Evolutionary conservation across 2,888 invertebrate species (phyloP).

Genomic region (Nysson spinosus): DNA sequence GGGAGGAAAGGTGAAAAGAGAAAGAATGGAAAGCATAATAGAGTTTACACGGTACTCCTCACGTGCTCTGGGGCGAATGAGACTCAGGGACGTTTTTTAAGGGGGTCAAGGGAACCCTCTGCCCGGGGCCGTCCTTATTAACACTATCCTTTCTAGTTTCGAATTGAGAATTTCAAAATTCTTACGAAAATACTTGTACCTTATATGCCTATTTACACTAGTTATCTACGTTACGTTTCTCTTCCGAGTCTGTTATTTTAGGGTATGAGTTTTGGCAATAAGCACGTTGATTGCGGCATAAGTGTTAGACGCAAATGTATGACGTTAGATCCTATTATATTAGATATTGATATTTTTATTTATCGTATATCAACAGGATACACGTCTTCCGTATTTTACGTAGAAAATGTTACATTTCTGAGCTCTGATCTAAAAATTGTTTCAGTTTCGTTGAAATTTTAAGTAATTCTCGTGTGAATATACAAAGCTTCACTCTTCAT

Average conservation of each 20-base stretch:
- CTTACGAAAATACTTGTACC: constrained; percentile 17
- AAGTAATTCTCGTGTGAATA: no score
- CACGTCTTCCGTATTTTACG: no score
- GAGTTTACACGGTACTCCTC: constrained; percentile 43
- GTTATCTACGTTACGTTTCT: neutral
- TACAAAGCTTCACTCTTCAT: no score
- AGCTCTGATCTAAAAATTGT: no score
- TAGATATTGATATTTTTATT: no score
- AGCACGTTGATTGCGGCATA: no score
- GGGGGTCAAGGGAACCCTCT: constrained; percentile 70
- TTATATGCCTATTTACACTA: neutral
- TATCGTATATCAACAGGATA: no score
- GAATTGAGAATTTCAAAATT: constrained; percentile 48
- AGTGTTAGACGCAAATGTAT: no score
- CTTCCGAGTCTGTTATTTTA: constrained; percentile 1
- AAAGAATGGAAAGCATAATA: constrained; percentile 40
- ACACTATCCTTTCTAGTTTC: constrained; percentile 32
- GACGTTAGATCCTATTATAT: no score
- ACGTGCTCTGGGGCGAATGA: constrained; percentile 49
- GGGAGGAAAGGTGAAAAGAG: constrained; percentile 24
- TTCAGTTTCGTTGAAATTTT: no score
- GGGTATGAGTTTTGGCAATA: no score
- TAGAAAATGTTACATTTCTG: no score
- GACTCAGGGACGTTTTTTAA: constrained; percentile 68
- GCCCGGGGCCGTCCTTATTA: constrained; percentile 60